Evolutionary conservation across 2,113 vertebrate species (phyloP).

Genomic region (Zapus hudsonius): DNA sequence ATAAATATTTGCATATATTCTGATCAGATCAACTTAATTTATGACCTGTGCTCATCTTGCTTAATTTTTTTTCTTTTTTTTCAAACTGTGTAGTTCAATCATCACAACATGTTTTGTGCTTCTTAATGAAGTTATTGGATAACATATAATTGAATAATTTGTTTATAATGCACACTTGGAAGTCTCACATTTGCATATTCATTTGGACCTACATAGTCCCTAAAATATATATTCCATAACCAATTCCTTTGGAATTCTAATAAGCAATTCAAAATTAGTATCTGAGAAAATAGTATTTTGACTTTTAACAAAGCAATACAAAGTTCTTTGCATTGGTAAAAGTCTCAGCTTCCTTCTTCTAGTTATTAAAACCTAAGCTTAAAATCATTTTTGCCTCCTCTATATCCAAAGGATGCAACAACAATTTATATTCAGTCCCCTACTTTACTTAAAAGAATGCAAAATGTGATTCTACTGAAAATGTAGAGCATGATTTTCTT

Average conservation of each 20-base stretch:
- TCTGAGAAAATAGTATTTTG: background rate
- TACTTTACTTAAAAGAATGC: background rate
- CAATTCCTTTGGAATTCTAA: background rate
- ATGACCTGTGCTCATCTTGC: background rate
- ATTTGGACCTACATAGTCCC: background rate
- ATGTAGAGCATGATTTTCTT: background rate
- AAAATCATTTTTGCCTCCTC: background rate
- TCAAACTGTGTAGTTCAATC: background rate
- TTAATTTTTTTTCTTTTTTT: background rate
- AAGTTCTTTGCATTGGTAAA: background rate
- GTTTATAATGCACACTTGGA: background rate
- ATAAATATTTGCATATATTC: background rate
- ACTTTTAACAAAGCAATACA: background rate
- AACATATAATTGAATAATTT: background rate
- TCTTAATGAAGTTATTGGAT: background rate
- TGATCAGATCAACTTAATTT: background rate
- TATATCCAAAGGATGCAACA: background rate
- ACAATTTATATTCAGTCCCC: background rate
- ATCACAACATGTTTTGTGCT: background rate
- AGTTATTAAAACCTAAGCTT: background rate
- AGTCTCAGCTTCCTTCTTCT: background rate
- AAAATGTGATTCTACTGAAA: background rate
- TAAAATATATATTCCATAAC: background rate
- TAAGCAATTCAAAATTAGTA: constrained; percentile 19
- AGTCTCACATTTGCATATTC: background rate